Conservation (phyloP, 2,797 vertebrate genomes). For the Sebastolobus alascanus region DNA sequence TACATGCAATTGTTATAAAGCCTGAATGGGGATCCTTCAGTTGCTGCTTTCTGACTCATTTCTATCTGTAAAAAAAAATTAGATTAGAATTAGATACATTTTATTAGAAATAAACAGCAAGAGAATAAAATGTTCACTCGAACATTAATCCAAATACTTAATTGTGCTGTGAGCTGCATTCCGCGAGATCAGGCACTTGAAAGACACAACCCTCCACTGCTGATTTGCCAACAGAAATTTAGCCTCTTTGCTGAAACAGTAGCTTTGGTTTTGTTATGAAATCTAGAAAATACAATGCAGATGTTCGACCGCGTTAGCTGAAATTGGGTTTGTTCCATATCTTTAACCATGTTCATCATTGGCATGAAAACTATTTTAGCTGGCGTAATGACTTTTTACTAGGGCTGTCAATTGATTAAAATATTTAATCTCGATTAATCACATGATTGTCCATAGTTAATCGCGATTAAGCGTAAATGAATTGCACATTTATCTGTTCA, state of each 20-base stretch:
- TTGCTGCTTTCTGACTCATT: neutral
- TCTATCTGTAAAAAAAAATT: neutral
- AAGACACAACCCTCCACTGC: slow-evolving; percentile 6
- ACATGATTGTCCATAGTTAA: no score
- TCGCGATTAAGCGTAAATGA: no score
- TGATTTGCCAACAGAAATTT: slow-evolving; percentile 61
- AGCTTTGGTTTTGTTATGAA: slow-evolving; percentile 63
- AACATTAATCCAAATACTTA: neutral
- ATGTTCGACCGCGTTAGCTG: slow-evolving; percentile 45
- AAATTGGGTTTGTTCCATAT: slow-evolving; percentile 30
- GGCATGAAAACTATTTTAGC: slow-evolving; percentile 37
- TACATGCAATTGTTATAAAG: neutral
- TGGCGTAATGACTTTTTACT: slow-evolving; percentile 42
- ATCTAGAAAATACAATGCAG: slow-evolving; percentile 64
- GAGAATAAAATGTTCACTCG: neutral
- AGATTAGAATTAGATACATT: no score
- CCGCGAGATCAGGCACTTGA: slow-evolving; percentile 28
- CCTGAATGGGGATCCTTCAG: neutral
- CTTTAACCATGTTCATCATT: slow-evolving; percentile 22
- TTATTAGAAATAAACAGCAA: neutral
- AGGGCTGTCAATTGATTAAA: no score
- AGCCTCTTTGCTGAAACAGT: slow-evolving; percentile 54
- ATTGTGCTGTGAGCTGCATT: slow-evolving; percentile 39
- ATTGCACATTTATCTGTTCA: no score
- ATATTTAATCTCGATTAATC: no score